phyloP scores from a whole-genome alignment of 2,888 invertebrate species.

The Nomada fucata region DNA sequence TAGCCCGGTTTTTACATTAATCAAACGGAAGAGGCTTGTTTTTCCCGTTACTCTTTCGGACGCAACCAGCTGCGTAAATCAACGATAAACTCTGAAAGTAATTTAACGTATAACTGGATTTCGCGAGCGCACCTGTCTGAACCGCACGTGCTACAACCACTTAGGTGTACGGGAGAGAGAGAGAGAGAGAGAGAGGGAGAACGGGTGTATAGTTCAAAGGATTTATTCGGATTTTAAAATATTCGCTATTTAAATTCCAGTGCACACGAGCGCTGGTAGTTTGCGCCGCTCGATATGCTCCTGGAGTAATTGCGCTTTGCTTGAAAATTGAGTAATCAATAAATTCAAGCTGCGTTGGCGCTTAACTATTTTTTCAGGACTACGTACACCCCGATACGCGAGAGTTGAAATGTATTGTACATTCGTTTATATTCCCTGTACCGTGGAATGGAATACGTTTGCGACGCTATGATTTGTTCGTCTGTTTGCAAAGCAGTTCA shows the following conservation, averaged over 20 bases:
- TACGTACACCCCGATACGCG: too few species aligned
- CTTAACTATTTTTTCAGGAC: neutral
- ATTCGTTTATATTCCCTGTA: neutral
- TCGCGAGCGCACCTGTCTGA: neutral
- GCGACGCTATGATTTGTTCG: too few species aligned
- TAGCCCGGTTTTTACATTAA: slow-evolving; percentile 8
- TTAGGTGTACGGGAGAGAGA: neutral
- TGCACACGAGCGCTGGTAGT: neutral
- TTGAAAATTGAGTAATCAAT: neutral
- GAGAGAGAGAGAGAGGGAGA: too few species aligned
- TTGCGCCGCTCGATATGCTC: neutral
- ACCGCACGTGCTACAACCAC: slow-evolving; percentile 16
- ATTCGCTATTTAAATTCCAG: neutral
- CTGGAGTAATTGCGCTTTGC: neutral
- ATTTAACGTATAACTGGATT: slow-evolving; percentile 26
- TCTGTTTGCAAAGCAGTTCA: too few species aligned
- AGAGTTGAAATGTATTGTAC: neutral
- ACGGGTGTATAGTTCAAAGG: neutral
- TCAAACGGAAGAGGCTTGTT: slow-evolving; percentile 18
- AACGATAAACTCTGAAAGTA: slow-evolving; percentile 23
- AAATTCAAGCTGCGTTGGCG: neutral
- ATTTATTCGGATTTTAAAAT: slow-evolving; percentile 5
- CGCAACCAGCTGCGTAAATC: slow-evolving; percentile 13
- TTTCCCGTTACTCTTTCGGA: slow-evolving; percentile 13
- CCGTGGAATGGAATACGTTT: too few species aligned